Evolutionary conservation across 2,797 vertebrate genomes (phyloP).

Genomic region (Eurystomus glaucurus): DNA sequence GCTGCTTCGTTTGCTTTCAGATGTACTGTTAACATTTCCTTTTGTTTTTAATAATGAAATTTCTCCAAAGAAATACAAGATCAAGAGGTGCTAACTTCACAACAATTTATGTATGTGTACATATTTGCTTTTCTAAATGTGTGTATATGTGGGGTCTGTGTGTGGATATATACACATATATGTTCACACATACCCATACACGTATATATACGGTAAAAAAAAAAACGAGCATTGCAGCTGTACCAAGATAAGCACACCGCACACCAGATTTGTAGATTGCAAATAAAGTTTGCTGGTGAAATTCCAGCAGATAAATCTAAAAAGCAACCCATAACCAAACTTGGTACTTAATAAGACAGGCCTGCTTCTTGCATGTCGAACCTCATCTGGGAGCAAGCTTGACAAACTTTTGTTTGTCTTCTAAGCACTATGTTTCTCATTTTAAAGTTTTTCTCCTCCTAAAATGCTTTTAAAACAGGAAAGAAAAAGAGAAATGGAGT

Average conservation of each 20-base stretch:
- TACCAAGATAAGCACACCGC: background rate
- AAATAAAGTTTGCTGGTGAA: background rate
- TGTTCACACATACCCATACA: background rate
- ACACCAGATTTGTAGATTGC: background rate
- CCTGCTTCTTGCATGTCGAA: background rate
- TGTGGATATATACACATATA: accelerated
- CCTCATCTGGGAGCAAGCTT: background rate
- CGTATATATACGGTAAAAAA: background rate
- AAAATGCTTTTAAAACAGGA: background rate
- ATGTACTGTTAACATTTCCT: background rate
- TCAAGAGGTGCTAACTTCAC: background rate
- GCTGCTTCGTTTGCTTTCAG: background rate
- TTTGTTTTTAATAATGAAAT: background rate
- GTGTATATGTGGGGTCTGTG: background rate
- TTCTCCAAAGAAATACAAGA: background rate
- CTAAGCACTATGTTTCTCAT: background rate
- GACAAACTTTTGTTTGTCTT: background rate
- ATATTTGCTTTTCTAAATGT: background rate
- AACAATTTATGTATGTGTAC: background rate
- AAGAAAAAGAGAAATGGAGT: background rate
- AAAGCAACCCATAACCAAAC: background rate
- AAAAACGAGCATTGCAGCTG: background rate
- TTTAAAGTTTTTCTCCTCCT: background rate
- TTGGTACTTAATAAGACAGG: background rate
- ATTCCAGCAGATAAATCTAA: background rate